Evolutionary conservation across 2,888 invertebrate genomes (phyloP).

Genomic region (Tineola bisselliella): DNA sequence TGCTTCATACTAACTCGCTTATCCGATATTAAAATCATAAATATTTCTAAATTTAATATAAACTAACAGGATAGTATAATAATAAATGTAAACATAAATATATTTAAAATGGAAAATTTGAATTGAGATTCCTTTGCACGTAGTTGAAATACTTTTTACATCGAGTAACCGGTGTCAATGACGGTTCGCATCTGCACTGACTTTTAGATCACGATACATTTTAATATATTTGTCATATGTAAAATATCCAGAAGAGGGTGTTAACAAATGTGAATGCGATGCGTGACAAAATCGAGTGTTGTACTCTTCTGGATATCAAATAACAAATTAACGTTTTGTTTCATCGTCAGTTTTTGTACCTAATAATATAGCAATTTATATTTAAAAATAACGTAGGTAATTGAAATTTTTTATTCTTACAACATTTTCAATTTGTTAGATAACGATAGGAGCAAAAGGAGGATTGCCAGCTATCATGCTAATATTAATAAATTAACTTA

Average conservation of each 20-base stretch:
- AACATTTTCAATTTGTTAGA: neutral
- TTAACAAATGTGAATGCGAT: slow-evolving; percentile 24
- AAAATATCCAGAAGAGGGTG: slow-evolving; percentile 25
- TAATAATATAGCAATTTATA: neutral
- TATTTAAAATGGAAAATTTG: neutral
- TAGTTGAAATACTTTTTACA: neutral
- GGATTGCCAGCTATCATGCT: neutral
- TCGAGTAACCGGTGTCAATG: slow-evolving; percentile 52
- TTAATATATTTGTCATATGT: slow-evolving; percentile 65
- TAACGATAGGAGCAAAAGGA: neutral
- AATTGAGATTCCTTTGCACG: neutral
- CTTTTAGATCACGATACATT: slow-evolving; percentile 63
- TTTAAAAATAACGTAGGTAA: neutral
- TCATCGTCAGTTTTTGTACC: too few species aligned
- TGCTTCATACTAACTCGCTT: neutral
- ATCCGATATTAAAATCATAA: too few species aligned
- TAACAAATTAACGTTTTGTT: too few species aligned
- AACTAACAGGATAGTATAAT: too few species aligned
- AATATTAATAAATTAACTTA: slow-evolving; percentile 11
- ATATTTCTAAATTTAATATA: slow-evolving; percentile 12
- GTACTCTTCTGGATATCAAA: neutral
- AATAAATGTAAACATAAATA: too few species aligned
- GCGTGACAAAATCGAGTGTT: slow-evolving; percentile 32
- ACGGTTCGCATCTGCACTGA: slow-evolving; percentile 48
- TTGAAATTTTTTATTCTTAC: neutral